Evolutionary conservation across 2,797 vertebrate species (phyloP).

Genomic region (Eulemur coronatus): DNA sequence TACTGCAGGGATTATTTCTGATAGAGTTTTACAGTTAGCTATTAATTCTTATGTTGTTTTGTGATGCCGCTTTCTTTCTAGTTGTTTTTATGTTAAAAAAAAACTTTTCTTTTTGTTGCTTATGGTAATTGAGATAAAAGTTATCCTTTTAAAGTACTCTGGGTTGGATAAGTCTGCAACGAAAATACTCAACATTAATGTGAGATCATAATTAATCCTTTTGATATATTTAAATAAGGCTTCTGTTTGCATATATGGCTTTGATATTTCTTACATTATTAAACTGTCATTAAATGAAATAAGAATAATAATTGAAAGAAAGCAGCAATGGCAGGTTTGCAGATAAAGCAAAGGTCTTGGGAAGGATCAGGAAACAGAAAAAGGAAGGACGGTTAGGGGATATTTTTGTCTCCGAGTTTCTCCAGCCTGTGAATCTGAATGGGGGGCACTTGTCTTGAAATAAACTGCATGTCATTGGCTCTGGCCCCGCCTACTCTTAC

Average conservation of each 20-base stretch:
- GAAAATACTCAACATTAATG: background rate
- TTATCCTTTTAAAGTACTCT: background rate
- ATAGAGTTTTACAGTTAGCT: background rate
- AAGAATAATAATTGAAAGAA: background rate
- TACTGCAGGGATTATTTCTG: background rate
- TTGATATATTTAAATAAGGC: background rate
- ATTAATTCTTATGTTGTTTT: slow-evolving; percentile 32
- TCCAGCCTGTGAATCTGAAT: background rate
- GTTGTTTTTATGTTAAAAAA: background rate
- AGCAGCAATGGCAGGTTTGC: background rate
- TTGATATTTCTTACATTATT: background rate
- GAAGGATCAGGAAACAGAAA: background rate
- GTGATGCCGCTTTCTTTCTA: background rate
- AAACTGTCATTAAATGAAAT: background rate
- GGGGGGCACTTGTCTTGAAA: background rate
- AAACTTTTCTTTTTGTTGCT: background rate
- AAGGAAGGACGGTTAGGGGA: background rate
- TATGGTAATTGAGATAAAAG: background rate
- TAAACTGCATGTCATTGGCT: background rate
- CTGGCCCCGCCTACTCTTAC: accelerated
- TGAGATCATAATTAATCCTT: background rate
- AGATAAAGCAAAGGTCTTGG: background rate
- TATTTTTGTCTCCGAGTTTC: background rate
- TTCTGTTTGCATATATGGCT: background rate
- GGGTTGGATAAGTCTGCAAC: background rate